A percentile compares a stretch with the other conserved stretches of the same genome.
Evolutionary conservation across 2,888 invertebrate genomes (phyloP).

Genomic region (Trachelus troglodyta): DNA sequence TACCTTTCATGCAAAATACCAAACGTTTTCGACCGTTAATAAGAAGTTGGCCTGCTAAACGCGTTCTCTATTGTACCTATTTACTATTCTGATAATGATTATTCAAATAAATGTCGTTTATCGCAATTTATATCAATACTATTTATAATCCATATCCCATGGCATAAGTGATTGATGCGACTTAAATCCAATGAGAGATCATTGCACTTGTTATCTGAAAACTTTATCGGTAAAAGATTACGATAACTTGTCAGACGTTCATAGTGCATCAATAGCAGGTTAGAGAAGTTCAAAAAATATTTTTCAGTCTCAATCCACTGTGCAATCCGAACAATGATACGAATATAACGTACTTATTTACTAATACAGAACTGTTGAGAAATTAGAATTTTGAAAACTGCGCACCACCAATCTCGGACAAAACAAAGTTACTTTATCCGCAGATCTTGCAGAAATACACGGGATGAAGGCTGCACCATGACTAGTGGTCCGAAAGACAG

Average conservation of each 20-base stretch:
- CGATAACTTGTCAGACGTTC: background rate
- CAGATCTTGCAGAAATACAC: too few species aligned
- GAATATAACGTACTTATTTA: too few species aligned
- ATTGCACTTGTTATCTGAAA: too few species aligned
- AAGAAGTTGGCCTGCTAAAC: conserved; percentile 52
- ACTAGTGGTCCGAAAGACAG: too few species aligned
- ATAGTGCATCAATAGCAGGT: background rate
- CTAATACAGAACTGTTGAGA: too few species aligned
- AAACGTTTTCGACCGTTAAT: conserved; percentile 30
- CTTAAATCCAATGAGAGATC: background rate
- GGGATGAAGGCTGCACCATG: too few species aligned
- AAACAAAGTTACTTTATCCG: too few species aligned
- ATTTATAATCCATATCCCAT: background rate
- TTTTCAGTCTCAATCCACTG: background rate
- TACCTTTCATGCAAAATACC: conserved; percentile 10
- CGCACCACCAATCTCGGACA: too few species aligned
- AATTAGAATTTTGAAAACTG: too few species aligned
- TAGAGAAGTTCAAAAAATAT: background rate
- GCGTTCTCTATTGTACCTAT: conserved; percentile 60
- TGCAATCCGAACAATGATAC: too few species aligned
- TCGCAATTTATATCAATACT: conserved; percentile 29
- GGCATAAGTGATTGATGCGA: background rate
- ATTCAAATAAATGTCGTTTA: conserved; percentile 63
- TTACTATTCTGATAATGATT: conserved; percentile 56
- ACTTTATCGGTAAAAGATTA: background rate